Percentiles rank a stretch among this genome's conserved stretches.
phyloP scores from a whole-genome alignment of 2,797 vertebrate species.

The Acanthurus tractus region DNA sequence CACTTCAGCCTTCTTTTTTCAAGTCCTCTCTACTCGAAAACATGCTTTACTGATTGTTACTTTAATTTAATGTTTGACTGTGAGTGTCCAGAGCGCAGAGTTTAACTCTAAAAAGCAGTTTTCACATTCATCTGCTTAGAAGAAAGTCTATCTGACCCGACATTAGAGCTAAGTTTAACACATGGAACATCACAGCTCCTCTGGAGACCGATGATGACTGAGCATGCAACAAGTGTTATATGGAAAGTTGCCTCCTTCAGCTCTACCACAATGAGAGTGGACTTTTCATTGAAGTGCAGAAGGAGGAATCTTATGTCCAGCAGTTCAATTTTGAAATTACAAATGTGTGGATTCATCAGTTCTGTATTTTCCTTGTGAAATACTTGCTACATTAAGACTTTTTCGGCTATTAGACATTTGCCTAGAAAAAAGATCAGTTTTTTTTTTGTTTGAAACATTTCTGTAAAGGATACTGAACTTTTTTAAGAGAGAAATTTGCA shows the following conservation, averaged over 20 bases:
- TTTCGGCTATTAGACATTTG: not conserved
- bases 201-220: too few relatives aligned
- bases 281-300: too few relatives aligned
- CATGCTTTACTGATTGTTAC: not conserved
- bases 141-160: not conserved
- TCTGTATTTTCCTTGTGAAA: too few relatives aligned
- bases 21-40: not conserved
- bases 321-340: too few relatives aligned
- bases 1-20: not conserved
- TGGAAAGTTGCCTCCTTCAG: not conserved
- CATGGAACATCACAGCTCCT: not conserved
- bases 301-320: too few relatives aligned
- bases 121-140: not conserved
- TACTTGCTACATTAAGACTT: too few relatives aligned
- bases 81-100: not conserved
- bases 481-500: not conserved
- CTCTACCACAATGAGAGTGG: not conserved
- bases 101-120: not conserved
- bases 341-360: too few relatives aligned
- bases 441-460: not conserved
- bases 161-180: not conserved
- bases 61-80: not conserved
- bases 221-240: not conserved
- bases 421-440: too few relatives aligned
- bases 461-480: too few relatives aligned